These are phyloP conservation scores for Cottoperca gobio DNA, from an alignment of 2,797 vertebrate genomes.

Conservation along the genomic window DNA sequence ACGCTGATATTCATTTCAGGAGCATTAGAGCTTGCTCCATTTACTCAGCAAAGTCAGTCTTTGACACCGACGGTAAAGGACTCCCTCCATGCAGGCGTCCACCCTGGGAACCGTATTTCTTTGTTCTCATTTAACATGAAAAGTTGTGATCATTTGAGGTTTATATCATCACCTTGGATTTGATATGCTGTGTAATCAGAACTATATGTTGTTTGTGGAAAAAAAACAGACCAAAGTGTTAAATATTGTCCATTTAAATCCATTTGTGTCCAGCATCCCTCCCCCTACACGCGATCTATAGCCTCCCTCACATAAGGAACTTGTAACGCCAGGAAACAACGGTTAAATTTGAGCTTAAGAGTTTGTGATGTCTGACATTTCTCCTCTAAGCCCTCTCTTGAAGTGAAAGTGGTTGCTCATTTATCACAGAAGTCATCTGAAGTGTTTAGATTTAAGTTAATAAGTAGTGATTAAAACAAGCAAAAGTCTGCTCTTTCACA, in stretches of 20 bases:
- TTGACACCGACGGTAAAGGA: constrained; percentile 61
- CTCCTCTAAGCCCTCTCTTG: neutral
- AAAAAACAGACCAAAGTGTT: neutral
- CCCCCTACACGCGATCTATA: neutral
- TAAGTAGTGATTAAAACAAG: constrained; percentile 53
- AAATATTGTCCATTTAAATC: neutral
- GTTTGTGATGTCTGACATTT: neutral
- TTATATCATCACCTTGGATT: neutral
- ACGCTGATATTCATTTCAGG: constrained; percentile 87
- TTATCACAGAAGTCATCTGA: constrained; percentile 25
- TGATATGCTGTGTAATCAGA: neutral
- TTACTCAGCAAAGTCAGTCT: constrained; percentile 80
- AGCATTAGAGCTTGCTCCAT: constrained; percentile 85
- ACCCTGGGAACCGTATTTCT: constrained; percentile 68
- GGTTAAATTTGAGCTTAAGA: neutral
- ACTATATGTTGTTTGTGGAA: neutral
- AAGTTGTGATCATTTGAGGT: constrained; percentile 2
- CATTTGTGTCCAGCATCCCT: neutral
- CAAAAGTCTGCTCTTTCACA: constrained; percentile 12
- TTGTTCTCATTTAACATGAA: constrained; percentile 40
- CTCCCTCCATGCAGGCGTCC: constrained; percentile 41
- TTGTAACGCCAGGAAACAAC: neutral
- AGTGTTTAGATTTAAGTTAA: constrained; percentile 66
- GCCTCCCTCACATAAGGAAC: neutral
- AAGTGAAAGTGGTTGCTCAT: constrained; percentile 22